Evolutionary conservation across 2,888 invertebrate genomes (phyloP).

Genomic region (Drosophila prostipennis): DNA sequence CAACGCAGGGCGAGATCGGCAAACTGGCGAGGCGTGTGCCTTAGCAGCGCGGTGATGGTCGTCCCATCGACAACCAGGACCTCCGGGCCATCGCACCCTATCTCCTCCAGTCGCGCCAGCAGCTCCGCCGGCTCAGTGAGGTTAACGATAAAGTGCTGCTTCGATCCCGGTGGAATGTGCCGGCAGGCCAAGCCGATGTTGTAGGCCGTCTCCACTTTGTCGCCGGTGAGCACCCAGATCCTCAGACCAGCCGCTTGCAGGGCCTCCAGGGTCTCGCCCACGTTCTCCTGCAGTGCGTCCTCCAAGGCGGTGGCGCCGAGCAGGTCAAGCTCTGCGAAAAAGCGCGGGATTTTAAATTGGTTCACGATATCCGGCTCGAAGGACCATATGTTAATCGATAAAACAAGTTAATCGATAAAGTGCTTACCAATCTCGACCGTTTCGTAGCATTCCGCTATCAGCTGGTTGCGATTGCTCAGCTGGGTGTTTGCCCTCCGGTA

Average conservation of each 20-base stretch:
- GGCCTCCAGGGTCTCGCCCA: conserved; percentile 91
- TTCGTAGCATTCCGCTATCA: conserved; percentile 77
- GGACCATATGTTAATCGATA: too few relatives aligned
- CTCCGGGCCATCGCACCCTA: conserved; percentile 84
- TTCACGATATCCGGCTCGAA: background rate
- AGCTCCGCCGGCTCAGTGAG: conserved; percentile 84
- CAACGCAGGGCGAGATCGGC: conserved; percentile 89
- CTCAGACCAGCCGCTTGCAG: conserved; percentile 93
- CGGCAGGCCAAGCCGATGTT: conserved; percentile 93
- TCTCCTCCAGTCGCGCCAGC: conserved; percentile 87
- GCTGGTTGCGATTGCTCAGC: conserved; percentile 77
- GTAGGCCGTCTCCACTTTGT: conserved; percentile 94
- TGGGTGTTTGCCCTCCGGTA: conserved; percentile 76
- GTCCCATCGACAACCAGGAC: conserved; percentile 92
- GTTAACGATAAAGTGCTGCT: conserved; percentile 86
- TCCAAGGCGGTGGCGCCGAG: conserved; percentile 95
- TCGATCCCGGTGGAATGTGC: conserved; percentile 86
- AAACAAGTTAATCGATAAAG: too few relatives aligned
- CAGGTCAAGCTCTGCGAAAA: conserved; percentile 86
- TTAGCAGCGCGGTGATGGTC: conserved; percentile 88
- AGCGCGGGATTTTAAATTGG: background rate
- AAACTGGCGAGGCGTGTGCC: conserved; percentile 88
- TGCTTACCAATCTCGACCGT: conserved; percentile 79
- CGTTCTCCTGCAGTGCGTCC: conserved; percentile 94
- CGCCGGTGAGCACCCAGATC: conserved; percentile 97